A percentile compares a stretch with the other conserved stretches of the same genome.
phyloP scores from a whole-genome alignment of 2,888 invertebrate genomes.

The Drosophila flavopinicola region DNA sequence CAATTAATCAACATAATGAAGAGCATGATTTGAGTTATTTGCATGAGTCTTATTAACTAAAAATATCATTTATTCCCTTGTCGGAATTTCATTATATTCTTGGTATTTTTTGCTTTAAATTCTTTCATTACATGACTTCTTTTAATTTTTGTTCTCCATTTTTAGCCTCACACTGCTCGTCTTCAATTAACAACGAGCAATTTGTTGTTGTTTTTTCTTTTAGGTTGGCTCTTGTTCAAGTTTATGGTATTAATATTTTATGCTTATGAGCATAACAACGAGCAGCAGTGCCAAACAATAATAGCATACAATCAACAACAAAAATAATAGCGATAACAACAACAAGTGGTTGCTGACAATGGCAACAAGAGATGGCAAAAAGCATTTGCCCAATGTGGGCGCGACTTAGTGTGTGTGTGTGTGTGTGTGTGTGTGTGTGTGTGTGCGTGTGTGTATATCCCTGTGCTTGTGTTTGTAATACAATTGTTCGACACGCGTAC shows the following conservation, averaged over 20 bases:
- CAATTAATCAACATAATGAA: background rate
- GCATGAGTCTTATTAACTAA: background rate
- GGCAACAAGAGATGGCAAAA: slow-evolving; percentile 24
- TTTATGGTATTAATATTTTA: slow-evolving; percentile 62
- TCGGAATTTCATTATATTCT: no score
- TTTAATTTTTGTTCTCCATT: background rate
- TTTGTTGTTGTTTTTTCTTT: slow-evolving; percentile 9
- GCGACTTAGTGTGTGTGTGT: background rate
- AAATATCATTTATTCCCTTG: no score
- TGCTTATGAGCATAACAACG: slow-evolving; percentile 61
- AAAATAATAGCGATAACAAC: slow-evolving; percentile 19
- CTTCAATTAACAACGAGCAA: slow-evolving; percentile 9
- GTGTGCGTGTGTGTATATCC: slow-evolving; percentile 1
- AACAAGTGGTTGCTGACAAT: slow-evolving; percentile 45
- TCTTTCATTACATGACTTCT: background rate
- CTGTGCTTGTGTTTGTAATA: slow-evolving; percentile 18
- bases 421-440: background rate
- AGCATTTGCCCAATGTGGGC: slow-evolving; percentile 20
- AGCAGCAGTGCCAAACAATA: slow-evolving; percentile 29
- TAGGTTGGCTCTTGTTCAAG: slow-evolving; percentile 8
- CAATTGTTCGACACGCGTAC: slow-evolving; percentile 43
- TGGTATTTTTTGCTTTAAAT: background rate
- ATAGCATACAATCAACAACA: slow-evolving; percentile 19
- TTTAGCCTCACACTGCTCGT: background rate
- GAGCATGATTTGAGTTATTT: background rate